These are phyloP conservation scores for Furnarius figulus DNA, from an alignment of 2,113 vertebrate genomes.

Conservation along the genomic window DNA sequence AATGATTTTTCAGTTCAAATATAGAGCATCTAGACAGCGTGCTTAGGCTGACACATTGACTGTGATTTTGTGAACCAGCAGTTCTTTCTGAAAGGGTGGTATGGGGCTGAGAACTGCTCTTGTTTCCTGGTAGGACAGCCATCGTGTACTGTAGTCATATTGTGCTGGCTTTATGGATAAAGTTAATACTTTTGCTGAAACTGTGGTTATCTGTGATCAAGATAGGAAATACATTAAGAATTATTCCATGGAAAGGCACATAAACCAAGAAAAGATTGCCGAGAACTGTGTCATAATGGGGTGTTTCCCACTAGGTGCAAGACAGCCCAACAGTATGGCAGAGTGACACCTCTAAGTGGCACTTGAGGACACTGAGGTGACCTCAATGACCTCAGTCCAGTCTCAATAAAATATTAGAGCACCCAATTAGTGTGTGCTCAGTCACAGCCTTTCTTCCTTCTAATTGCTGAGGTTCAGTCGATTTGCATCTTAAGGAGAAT, in stretches of 20 bases:
- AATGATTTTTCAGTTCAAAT: neutral
- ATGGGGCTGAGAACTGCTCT: neutral
- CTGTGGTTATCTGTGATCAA: neutral
- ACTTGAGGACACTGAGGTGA: neutral
- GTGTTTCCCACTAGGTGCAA: neutral
- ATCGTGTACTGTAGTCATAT: fast-evolving
- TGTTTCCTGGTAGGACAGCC: neutral
- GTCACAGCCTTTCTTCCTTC: neutral
- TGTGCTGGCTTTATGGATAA: neutral
- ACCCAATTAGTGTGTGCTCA: neutral
- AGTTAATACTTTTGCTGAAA: neutral
- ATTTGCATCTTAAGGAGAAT: neutral
- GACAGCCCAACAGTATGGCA: neutral
- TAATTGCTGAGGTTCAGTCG: neutral
- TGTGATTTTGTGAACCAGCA: neutral
- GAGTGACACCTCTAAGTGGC: neutral
- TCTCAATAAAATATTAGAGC: neutral
- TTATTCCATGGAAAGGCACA: neutral
- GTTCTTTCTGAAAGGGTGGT: neutral
- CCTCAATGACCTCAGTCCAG: fast-evolving
- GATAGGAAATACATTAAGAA: fast-evolving
- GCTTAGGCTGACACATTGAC: neutral
- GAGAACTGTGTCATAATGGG: neutral
- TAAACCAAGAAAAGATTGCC: neutral
- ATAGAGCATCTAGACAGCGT: neutral